phyloP scores from a whole-genome alignment of 2,113 vertebrate genomes.

The Nothobranchius furzeri region DNA sequence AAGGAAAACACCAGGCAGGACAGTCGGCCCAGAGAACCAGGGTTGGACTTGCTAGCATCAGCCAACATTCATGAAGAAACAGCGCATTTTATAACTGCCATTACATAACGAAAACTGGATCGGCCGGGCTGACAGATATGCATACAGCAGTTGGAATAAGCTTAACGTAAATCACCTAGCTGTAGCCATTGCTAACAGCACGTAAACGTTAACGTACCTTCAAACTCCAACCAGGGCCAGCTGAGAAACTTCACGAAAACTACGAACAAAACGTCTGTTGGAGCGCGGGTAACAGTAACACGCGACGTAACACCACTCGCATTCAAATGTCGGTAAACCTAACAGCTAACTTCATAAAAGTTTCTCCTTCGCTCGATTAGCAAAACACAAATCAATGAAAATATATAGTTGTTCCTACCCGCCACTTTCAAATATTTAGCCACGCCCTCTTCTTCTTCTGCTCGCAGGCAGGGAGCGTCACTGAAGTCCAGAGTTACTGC shows the following conservation, averaged over 20 bases:
- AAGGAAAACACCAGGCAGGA: too few relatives aligned
- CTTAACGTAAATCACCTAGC: neutral
- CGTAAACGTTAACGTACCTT: slow-evolving; percentile 21
- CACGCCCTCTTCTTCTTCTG: slow-evolving; percentile 59
- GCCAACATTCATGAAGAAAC: too few relatives aligned
- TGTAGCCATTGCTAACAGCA: neutral
- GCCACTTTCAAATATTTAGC: slow-evolving; percentile 78
- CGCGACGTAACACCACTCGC: too few relatives aligned
- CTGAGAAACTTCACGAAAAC: slow-evolving; percentile 6
- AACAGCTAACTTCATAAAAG: neutral
- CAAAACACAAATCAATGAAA: neutral
- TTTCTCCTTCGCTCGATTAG: neutral
- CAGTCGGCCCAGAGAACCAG: too few relatives aligned
- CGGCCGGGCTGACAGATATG: neutral
- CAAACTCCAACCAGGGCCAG: slow-evolving; percentile 3
- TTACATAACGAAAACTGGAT: too few relatives aligned
- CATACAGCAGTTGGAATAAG: neutral
- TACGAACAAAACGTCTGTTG: neutral
- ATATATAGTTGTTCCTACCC: slow-evolving; percentile 43
- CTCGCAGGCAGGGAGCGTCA: neutral
- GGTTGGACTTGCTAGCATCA: neutral
- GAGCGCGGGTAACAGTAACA: fast-evolving
- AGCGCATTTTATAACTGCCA: too few relatives aligned
- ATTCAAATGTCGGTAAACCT: neutral
- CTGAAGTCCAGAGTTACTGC: neutral